phyloP scores from a whole-genome alignment of 1,140 invertebrate species.

The Sinonovacula constricta region DNA sequence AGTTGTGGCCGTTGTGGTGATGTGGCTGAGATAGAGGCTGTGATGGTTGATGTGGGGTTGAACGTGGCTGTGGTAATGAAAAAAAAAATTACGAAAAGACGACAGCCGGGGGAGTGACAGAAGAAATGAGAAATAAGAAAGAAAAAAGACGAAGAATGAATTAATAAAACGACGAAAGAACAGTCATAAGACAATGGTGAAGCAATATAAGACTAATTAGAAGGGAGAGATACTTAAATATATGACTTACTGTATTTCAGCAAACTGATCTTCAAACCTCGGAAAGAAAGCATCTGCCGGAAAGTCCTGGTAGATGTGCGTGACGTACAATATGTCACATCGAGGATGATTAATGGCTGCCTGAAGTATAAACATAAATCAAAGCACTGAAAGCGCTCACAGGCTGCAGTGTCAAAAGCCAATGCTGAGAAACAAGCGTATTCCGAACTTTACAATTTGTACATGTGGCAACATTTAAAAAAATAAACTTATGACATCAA shows the following conservation, averaged over 20 bases:
- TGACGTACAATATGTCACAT: conserved; percentile 47
- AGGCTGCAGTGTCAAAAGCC: too few species aligned
- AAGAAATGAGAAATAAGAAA: background rate
- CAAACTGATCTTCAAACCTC: conserved; percentile 29
- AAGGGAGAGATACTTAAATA: too few species aligned
- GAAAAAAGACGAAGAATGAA: background rate
- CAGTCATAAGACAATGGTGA: background rate
- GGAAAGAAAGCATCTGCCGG: conserved; percentile 55
- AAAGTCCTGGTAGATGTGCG: conserved; percentile 52
- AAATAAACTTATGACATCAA: too few species aligned
- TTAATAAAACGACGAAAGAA: background rate
- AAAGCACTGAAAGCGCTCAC: too few species aligned
- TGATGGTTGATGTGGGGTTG: background rate
- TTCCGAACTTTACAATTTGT: too few species aligned
- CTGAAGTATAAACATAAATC: conserved; percentile 35
- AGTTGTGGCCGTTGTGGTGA: background rate
- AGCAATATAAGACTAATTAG: background rate
- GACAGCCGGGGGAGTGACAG: background rate
- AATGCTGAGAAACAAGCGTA: too few species aligned
- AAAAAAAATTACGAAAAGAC: background rate
- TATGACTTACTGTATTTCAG: conserved; percentile 50
- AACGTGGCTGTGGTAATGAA: background rate
- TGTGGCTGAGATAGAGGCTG: background rate
- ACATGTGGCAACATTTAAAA: too few species aligned
- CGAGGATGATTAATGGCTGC: conserved; percentile 36